Conservation (phyloP, 2,888 invertebrate species). For the Cecidostiba fungosa region DNA sequence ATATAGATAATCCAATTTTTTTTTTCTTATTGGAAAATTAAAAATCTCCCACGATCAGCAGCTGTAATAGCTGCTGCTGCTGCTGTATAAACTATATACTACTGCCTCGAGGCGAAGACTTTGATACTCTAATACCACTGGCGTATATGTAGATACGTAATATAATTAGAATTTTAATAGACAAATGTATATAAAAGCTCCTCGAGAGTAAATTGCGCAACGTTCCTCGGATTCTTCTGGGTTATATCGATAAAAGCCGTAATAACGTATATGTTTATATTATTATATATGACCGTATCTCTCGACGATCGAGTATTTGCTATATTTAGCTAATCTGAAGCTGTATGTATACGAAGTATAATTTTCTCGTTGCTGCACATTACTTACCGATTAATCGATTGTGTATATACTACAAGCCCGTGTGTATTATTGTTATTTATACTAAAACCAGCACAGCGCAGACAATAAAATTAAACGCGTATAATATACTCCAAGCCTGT, state of each 20-base stretch:
- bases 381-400: background rate
- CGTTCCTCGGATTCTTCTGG: background rate
- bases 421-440: background rate
- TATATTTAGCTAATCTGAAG: background rate
- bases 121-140: background rate
- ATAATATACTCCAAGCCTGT: background rate
- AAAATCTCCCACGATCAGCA: background rate
- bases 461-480: background rate
- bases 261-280: slow-evolving; percentile 5
- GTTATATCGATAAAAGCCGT: background rate
- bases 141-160: slow-evolving; percentile 5
- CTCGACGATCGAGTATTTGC: background rate
- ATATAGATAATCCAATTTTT: background rate
- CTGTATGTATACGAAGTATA: background rate
- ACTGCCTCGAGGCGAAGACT: background rate
- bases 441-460: background rate
- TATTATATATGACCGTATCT: background rate
- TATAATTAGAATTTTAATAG: slow-evolving; percentile 16
- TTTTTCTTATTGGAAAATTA: background rate
- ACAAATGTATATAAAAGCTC: background rate
- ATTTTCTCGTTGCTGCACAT: background rate
- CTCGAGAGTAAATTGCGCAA: background rate
- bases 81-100: background rate
- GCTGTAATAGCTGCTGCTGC: background rate
- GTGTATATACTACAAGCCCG: background rate